Conservation (phyloP, 2,888 invertebrate species). For the Allolobophora icterica region DNA sequence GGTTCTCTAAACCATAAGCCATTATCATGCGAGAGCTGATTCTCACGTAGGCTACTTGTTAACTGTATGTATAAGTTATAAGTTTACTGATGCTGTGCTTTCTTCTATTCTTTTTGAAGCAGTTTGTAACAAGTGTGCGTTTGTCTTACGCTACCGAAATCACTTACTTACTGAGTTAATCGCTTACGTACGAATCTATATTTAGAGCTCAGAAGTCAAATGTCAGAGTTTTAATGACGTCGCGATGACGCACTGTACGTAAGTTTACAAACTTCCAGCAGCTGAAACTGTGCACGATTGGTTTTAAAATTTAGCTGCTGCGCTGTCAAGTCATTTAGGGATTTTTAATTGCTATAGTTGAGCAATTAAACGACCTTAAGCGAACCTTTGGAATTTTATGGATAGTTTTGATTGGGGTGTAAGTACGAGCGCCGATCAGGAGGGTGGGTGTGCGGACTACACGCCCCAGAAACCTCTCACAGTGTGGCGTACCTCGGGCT, state of each 20-base stretch:
- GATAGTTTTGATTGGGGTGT: not conserved
- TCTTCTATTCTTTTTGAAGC: too few relatives aligned
- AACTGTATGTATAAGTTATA: too few relatives aligned
- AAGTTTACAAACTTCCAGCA: not conserved
- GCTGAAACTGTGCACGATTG: not conserved
- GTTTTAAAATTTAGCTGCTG: not conserved
- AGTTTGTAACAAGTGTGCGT: too few relatives aligned
- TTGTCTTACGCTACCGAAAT: too few relatives aligned
- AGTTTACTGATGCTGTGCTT: too few relatives aligned
- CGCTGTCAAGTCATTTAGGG: not conserved
- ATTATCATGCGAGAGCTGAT: too few relatives aligned
- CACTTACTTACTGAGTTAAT: too few relatives aligned
- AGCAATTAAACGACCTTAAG: not conserved
- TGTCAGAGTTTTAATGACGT: not conserved
- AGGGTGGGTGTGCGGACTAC: not conserved
- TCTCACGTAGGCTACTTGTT: too few relatives aligned
- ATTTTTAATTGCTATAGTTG: not conserved
- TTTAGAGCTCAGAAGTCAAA: not conserved
- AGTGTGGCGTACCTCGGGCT: not conserved
- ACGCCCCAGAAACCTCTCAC: not conserved
- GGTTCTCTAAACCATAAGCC: too few relatives aligned
- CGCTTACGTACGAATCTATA: too few relatives aligned
- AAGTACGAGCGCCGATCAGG: not conserved
- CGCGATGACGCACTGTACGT: slow-evolving; percentile 2
- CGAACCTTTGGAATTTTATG: not conserved